phyloP scores from a whole-genome alignment of 2,113 vertebrate species.

The Hipposideros armiger region DNA sequence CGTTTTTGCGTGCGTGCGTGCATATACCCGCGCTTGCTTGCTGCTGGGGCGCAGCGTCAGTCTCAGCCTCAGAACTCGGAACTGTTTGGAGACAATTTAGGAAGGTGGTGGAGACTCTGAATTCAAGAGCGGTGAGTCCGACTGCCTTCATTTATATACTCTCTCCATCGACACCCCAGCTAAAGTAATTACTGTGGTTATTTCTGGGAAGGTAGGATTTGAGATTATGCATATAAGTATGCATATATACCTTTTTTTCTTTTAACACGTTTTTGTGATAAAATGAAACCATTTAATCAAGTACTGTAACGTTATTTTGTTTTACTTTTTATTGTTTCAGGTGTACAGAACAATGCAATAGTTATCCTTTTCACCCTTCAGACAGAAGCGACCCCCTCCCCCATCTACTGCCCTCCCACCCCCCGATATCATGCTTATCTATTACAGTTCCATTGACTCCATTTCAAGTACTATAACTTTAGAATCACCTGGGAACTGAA shows the following conservation, averaged over 20 bases:
- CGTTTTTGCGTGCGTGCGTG: neutral
- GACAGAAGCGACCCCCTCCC: no score
- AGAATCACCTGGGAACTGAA: neutral
- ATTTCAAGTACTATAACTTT: neutral
- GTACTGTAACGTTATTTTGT: neutral
- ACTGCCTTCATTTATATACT: neutral
- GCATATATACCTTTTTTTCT: neutral
- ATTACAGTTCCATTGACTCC: no score
- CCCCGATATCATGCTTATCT: no score
- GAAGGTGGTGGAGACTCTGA: neutral
- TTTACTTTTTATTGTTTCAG: no score
- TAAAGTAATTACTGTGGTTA: neutral
- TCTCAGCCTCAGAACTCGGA: neutral
- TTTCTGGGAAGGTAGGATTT: neutral
- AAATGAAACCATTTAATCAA: neutral
- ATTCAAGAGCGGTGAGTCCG: neutral
- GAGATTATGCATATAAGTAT: neutral
- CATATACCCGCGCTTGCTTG: neutral
- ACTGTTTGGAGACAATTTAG: neutral
- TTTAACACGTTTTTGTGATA: neutral
- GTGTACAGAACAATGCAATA: no score
- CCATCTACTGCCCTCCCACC: no score
- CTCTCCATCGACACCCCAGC: neutral
- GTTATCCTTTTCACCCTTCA: no score
- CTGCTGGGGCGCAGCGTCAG: accelerated